These are phyloP conservation scores for Dasyprocta punctata DNA, from an alignment of 2,113 vertebrate genomes.

Conservation along the genomic window DNA sequence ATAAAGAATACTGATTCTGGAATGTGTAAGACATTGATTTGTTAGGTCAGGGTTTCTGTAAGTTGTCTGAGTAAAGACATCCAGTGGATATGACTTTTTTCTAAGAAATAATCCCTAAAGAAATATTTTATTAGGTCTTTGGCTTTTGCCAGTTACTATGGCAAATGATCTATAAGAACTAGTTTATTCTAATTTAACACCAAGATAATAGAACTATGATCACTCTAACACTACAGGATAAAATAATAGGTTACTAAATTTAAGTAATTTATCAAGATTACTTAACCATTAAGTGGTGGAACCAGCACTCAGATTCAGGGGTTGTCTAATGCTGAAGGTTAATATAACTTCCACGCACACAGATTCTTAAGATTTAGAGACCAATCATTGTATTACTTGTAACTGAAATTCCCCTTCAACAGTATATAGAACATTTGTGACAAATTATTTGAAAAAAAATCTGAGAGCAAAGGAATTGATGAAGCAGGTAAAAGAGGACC, in stretches of 20 bases:
- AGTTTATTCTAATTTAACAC: conserved; percentile 3
- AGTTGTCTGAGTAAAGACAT: background rate
- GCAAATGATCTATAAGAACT: background rate
- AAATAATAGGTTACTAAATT: background rate
- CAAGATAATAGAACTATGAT: background rate
- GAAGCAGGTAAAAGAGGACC: background rate
- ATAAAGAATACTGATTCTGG: conserved; percentile 5
- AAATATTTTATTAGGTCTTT: background rate
- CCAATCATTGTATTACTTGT: background rate
- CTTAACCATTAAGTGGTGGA: background rate
- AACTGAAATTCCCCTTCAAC: background rate
- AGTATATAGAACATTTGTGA: background rate
- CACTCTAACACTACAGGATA: background rate
- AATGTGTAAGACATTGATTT: background rate
- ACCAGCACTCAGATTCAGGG: background rate
- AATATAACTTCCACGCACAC: background rate
- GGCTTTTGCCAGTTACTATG: background rate
- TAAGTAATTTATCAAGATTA: background rate
- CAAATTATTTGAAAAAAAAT: background rate
- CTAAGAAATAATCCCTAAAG: background rate
- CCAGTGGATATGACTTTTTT: background rate
- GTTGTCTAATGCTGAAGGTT: background rate
- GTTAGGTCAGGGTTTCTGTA: background rate
- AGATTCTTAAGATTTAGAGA: background rate
- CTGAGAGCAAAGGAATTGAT: background rate